Evolutionary conservation across 2,113 vertebrate genomes (phyloP).

Genomic region (Leiothrix lutea): DNA sequence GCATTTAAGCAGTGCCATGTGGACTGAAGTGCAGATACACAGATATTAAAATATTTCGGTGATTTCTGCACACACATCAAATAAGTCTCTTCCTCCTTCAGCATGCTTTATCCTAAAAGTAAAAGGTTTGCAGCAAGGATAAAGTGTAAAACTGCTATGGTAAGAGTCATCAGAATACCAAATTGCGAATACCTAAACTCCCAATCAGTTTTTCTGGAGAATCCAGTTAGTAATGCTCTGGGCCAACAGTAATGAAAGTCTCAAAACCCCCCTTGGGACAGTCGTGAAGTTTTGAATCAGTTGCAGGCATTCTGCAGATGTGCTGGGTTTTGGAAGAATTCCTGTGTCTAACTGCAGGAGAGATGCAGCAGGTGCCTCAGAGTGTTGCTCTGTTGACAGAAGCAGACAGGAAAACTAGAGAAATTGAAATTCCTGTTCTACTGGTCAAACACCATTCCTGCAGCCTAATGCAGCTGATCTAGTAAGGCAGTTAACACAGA

Average conservation of each 20-base stretch:
- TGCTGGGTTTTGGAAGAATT: neutral
- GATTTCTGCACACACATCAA: neutral
- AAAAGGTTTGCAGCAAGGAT: neutral
- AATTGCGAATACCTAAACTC: neutral
- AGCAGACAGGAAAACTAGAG: neutral
- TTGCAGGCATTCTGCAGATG: accelerated
- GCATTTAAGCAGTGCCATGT: neutral
- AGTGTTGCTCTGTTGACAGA: neutral
- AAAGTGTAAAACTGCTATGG: neutral
- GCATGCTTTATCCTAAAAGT: neutral
- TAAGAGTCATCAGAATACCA: neutral
- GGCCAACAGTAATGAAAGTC: neutral
- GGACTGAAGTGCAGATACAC: neutral
- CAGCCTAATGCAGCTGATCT: neutral
- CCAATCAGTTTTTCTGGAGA: accelerated
- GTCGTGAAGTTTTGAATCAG: accelerated
- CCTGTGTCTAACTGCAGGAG: neutral
- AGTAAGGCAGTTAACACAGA: neutral
- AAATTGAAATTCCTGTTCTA: neutral
- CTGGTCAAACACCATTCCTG: neutral
- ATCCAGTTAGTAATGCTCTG: neutral
- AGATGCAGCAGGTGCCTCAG: neutral
- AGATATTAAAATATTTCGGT: neutral
- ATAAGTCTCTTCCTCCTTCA: neutral
- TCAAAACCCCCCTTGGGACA: neutral